These are phyloP conservation scores for Heliocidaris erythrogramma DNA, from an alignment of 35 echinoderm and acorn worm species.

Conservation along the genomic window DNA sequence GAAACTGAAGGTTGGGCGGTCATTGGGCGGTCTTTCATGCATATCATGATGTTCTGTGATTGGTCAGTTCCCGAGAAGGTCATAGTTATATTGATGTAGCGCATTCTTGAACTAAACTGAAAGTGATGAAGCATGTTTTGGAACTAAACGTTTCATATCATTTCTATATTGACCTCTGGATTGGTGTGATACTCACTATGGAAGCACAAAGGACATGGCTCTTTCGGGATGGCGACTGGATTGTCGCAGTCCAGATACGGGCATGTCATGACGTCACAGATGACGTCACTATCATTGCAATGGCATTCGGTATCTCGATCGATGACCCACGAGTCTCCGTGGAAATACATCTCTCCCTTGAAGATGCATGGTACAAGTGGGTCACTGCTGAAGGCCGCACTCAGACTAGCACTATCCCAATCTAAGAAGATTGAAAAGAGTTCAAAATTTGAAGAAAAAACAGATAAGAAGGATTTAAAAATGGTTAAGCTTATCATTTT, in stretches of 20 bases:
- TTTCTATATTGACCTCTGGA: no score
- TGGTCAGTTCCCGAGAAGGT: no score
- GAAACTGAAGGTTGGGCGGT: no score
- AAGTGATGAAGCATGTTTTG: no score
- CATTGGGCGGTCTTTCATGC: no score
- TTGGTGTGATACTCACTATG: not conserved
- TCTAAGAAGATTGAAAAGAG: not conserved
- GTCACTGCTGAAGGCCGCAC: not conserved
- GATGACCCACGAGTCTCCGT: constrained; percentile 19
- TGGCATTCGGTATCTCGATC: constrained; percentile 29
- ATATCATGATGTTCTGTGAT: no score
- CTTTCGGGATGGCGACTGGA: not conserved
- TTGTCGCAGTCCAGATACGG: constrained; percentile 43
- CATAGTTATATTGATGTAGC: no score
- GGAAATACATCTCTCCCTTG: not conserved
- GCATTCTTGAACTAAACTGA: no score
- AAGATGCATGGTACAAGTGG: not conserved
- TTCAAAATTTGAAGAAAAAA: not conserved
- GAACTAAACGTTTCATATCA: no score
- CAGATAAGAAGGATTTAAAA: not conserved
- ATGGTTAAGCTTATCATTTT: no score
- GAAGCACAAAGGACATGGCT: not conserved
- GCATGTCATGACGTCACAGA: constrained; percentile 46
- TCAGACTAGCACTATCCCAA: constrained; percentile 3
- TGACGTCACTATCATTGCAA: constrained; percentile 32